Conservation (phyloP, 2,888 invertebrate genomes). For the Lasioglossum morio region DNA sequence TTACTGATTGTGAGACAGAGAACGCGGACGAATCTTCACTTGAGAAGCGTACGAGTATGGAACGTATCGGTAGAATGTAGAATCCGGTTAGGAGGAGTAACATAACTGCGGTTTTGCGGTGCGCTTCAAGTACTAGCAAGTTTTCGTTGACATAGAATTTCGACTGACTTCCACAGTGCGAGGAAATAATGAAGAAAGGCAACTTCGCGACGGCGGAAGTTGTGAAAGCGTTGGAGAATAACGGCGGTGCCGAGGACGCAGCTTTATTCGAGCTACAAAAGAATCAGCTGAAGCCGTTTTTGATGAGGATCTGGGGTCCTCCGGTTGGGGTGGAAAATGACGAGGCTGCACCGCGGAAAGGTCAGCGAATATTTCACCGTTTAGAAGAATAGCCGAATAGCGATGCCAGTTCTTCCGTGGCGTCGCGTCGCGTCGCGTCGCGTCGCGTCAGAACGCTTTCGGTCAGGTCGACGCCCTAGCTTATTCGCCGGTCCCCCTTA, state of each 20-base stretch:
- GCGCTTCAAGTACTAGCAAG: not conserved
- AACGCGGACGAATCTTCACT: not conserved
- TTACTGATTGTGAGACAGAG: not conserved
- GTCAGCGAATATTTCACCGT: slow-evolving; percentile 67
- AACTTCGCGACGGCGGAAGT: slow-evolving; percentile 91
- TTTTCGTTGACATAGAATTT: not conserved
- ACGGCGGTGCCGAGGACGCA: slow-evolving; percentile 89
- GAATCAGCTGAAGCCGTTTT: slow-evolving; percentile 91
- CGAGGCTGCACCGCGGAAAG: slow-evolving; percentile 84
- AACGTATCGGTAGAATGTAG: slow-evolving; percentile 1
- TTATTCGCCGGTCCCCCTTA: not conserved
- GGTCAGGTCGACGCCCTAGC: not conserved
- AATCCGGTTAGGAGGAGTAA: not conserved
- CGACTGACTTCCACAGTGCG: slow-evolving; percentile 68
- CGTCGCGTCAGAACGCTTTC: not conserved
- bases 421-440: not conserved
- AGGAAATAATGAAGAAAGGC: slow-evolving; percentile 85
- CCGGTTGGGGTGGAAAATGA: slow-evolving; percentile 90
- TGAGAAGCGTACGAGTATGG: not conserved
- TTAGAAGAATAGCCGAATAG: not conserved
- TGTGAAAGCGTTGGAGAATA: slow-evolving; percentile 89
- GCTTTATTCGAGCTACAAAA: slow-evolving; percentile 90
- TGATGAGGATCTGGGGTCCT: slow-evolving; percentile 93
- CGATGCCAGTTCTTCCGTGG: not conserved
- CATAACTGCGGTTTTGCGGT: not conserved